These are phyloP conservation scores for Numida meleagris DNA, from an alignment of 2,113 vertebrate genomes.

Conservation along the genomic window DNA sequence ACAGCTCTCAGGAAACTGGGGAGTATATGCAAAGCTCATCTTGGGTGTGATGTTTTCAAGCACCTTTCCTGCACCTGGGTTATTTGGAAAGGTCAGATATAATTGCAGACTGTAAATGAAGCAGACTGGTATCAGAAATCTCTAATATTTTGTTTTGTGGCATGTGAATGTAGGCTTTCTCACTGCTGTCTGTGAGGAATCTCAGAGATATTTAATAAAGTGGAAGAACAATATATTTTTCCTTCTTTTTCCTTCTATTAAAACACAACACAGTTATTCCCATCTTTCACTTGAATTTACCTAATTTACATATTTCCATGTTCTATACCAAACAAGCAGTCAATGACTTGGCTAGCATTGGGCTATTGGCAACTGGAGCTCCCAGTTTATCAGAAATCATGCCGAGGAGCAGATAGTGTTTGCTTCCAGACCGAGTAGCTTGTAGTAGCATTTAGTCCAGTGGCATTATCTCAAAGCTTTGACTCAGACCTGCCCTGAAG, in stretches of 20 bases:
- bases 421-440: neutral
- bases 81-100: constrained; percentile 31
- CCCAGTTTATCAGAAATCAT: neutral
- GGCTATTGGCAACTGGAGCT: neutral
- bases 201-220: neutral
- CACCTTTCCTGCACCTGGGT: neutral
- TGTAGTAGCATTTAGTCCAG: constrained; percentile 4
- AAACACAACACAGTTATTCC: neutral
- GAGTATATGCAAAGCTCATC: neutral
- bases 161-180: neutral
- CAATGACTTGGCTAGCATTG: neutral
- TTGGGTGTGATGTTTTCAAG: neutral
- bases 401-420: constrained; percentile 2
- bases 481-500: constrained; percentile 32
- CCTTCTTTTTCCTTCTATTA: neutral
- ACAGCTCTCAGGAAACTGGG: neutral
- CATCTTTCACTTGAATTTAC: neutral
- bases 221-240: neutral
- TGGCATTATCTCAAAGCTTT: constrained; percentile 11
- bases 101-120: neutral
- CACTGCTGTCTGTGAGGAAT: neutral
- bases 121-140: neutral
- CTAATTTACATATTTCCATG: neutral
- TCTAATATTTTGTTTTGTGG: neutral
- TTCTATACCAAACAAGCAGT: neutral